These are phyloP conservation scores for Tineola bisselliella DNA, from an alignment of 2,888 invertebrate genomes.

Conservation along the genomic window DNA sequence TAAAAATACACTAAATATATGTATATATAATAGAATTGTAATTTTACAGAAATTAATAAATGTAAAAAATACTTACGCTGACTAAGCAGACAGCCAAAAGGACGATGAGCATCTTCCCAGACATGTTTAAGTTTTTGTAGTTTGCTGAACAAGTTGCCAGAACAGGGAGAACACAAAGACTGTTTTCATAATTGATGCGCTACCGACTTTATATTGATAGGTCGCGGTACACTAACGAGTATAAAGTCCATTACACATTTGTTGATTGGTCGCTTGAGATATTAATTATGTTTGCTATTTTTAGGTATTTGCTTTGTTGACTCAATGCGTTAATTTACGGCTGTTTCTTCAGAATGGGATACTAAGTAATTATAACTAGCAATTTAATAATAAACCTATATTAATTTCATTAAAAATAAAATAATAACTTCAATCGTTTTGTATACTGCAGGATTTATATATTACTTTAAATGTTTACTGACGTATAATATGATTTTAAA, in stretches of 20 bases:
- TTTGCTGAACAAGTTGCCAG: neutral
- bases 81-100: slow-evolving; percentile 44
- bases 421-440: too few species aligned
- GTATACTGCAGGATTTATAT: too few species aligned
- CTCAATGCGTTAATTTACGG: too few species aligned
- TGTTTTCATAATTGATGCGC: neutral
- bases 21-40: too few species aligned
- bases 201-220: neutral
- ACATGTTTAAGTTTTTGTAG: neutral
- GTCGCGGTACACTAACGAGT: neutral
- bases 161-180: neutral
- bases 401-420: too few species aligned
- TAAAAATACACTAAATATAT: neutral
- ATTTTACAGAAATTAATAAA: slow-evolving; percentile 7
- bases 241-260: neutral
- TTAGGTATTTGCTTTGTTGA: too few species aligned
- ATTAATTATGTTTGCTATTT: too few species aligned
- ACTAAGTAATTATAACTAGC: too few species aligned
- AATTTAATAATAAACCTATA: too few species aligned
- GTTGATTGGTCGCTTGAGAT: neutral
- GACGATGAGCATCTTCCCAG: slow-evolving; percentile 32
- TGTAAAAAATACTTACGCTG: slow-evolving; percentile 31
- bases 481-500: too few species aligned
- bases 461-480: too few species aligned
- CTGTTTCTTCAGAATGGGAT: too few species aligned